Base-by-base conservation (phyloP, 2,888 invertebrate genomes). In the Bembecia ichneumoniformis region DNA sequence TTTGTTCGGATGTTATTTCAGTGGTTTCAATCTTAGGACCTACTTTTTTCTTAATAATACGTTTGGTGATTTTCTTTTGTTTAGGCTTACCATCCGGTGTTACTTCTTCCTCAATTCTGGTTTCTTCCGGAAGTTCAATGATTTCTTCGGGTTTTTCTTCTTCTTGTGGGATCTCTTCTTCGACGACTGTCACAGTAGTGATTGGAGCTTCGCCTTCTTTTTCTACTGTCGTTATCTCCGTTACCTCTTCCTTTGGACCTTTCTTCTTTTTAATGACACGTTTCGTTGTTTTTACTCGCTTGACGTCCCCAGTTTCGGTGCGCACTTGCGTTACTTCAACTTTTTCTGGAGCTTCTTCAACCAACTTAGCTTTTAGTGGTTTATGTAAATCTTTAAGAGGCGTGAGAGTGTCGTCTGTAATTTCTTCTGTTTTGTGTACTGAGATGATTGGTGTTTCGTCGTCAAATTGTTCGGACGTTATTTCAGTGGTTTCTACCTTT, bases 401-500 rank as follows among this genome's bases (percentile, higher is more conserved):
- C 16, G 69, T 64, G 28, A 59, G 16, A 51, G 56, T 51, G 48
- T 52, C 66, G 2, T 64, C 55, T 40, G 45, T 60, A 49, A 54
- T 56, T 55, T 74, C 49, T 9, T 55, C 51, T n/a, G 51, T 55
- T 35, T 43, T 55, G 48, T 55, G 52, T 47, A 58, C 53, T 2
- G 57, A 55, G 1, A 54, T 53, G 47, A 61, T 54, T 4, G 59
- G 58, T 55, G 46, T 55, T 49, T 65, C 54, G 43, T 61, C 56
- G 4, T 77, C 70, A 52, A 73, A 71, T 54, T 77, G 74, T 51
- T 66, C 56, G 10, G 63, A 15, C 2, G 78, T 70, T n/a, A 81
- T 81, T 61, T 82, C 82, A 1, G 88, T 86, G 7, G 81, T 66
- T 58, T 87, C 86, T 53, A 77, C 65, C 47, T 84, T 82, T 0